Evolutionary conservation across 1,140 invertebrate species (phyloP), one percentile per base, ranked within the genome.

Genomic region (Panagrolaimus sp.): DNA sequence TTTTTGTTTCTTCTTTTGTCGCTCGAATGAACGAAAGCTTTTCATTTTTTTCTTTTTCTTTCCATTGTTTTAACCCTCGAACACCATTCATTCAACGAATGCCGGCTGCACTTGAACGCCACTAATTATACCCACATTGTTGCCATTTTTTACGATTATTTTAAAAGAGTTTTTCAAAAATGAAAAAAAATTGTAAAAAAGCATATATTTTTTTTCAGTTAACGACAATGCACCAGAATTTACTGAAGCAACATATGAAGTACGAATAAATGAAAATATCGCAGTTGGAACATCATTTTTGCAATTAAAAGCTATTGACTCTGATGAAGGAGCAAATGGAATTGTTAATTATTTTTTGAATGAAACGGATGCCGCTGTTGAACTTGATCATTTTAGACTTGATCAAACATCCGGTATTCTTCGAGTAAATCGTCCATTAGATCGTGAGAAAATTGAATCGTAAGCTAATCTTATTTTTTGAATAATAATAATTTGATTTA

Each of bases 331-430:
- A 13, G 85, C 92, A 4, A 98, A 98, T 85, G 92, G 92, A 1
- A 86, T 88, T 67, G 87, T 91, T 11, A 88, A 90, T 45, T 98
- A 97, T 82, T 82, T 78, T 66, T 70, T 81, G 13, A 72, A 82
- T 47, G 80, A 81, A 38, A 66, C 70, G 20, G 72, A 81, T 64
- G 25, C 68, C 7, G 66, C 66, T 31, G 78, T 78, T 14, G 27
- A 70, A 23, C 61, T 79, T 63, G 78, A 81, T 61, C 88, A 90
- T 44, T 87, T 98, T 83, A 11, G 82, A 87, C 89, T 98, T n/a
- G 96, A 97, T 84, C 88, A 92, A 0, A 91, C 91, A 0, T 94
- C 92, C 5, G 94, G 96, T 13, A 90, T 93, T 1, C 89, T 99
- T 9, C 85, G 94, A 62, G 95, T 93, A 0, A 91, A 91, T 53